Evolutionary conservation across 1,140 invertebrate genomes (phyloP).

Genomic region (Conopomorpha cramerella): DNA sequence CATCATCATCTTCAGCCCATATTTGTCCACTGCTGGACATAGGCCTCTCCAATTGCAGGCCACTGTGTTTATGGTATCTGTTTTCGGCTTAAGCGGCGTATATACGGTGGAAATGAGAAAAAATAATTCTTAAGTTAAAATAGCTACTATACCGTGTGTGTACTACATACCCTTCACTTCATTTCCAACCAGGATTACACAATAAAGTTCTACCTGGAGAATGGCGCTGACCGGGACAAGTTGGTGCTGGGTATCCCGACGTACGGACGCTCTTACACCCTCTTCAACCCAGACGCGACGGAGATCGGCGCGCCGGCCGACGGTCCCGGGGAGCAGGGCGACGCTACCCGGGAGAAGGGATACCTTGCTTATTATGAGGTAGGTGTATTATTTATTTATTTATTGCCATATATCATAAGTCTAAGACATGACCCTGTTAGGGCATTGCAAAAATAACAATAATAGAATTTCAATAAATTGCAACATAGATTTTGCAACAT

Average conservation of each 20-base stretch:
- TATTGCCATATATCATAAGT: too few species aligned
- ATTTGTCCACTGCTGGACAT: too few species aligned
- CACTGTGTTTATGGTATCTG: too few species aligned
- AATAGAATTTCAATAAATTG: too few species aligned
- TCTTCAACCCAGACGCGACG: conserved; percentile 71
- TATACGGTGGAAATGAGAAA: too few species aligned
- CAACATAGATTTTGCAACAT: background rate
- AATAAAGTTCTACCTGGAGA: conserved; percentile 84
- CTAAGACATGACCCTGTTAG: too few species aligned
- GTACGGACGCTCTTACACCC: conserved; percentile 88
- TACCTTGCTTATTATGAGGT: conserved; percentile 94
- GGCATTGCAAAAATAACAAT: too few species aligned
- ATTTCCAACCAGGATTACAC: conserved; percentile 76
- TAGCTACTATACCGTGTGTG: too few species aligned
- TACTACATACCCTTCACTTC: conserved; percentile 3
- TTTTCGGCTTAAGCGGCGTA: too few species aligned
- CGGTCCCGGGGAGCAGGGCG: conserved; percentile 87
- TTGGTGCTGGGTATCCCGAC: conserved; percentile 93
- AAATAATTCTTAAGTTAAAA: too few species aligned
- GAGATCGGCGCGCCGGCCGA: conserved; percentile 83
- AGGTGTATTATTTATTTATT: conserved; percentile 5
- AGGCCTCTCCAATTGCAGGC: too few species aligned
- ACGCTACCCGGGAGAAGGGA: conserved; percentile 88
- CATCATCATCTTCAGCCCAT: too few species aligned
- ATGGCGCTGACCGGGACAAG: conserved; percentile 82